Conservation (phyloP, 2,797 vertebrate genomes). For the Sebastes itinus region DNA sequence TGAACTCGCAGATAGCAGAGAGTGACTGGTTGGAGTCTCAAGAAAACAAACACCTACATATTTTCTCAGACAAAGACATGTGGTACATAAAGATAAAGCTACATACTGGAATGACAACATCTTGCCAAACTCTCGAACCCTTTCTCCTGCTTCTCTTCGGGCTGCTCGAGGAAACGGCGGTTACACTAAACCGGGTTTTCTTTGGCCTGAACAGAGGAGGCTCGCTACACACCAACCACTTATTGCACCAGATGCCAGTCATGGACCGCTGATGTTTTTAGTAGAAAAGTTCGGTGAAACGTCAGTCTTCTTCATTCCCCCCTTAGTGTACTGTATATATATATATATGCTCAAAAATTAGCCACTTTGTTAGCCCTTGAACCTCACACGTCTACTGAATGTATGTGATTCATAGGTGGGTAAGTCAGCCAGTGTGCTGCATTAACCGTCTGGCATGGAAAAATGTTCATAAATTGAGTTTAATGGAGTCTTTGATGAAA, state of each 20-base stretch:
- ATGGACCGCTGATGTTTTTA: constrained; percentile 68
- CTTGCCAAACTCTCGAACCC: constrained; percentile 18
- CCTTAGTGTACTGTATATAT: constrained; percentile 32
- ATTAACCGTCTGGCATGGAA: constrained; percentile 23
- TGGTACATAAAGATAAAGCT: not conserved
- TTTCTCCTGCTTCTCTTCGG: constrained; percentile 48
- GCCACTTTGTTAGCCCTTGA: constrained; percentile 65
- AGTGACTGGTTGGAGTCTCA: constrained; percentile 16
- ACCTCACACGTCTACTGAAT: constrained; percentile 53
- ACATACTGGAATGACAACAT: constrained; percentile 38
- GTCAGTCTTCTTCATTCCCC: constrained; percentile 63
- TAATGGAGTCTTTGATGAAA: constrained; percentile 30
- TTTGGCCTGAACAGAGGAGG: constrained; percentile 73
- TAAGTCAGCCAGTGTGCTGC: constrained; percentile 31
- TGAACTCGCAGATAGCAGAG: constrained; percentile 19
- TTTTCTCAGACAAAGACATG: constrained; percentile 18
- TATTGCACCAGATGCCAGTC: constrained; percentile 75
- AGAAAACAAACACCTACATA: constrained; percentile 4
- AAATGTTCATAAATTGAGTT: not conserved
- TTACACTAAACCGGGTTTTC: constrained; percentile 77
- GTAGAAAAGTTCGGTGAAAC: constrained; percentile 68
- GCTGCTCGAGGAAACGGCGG: constrained; percentile 64
- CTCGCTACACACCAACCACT: constrained; percentile 63
- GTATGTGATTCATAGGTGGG: constrained; percentile 47
- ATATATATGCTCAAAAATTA: constrained; percentile 63